These are phyloP conservation scores for Cliona cf. orientalis DNA, from an alignment of 37 sponge, comb jelly and placozoan genomes.

Conservation along the genomic window DNA sequence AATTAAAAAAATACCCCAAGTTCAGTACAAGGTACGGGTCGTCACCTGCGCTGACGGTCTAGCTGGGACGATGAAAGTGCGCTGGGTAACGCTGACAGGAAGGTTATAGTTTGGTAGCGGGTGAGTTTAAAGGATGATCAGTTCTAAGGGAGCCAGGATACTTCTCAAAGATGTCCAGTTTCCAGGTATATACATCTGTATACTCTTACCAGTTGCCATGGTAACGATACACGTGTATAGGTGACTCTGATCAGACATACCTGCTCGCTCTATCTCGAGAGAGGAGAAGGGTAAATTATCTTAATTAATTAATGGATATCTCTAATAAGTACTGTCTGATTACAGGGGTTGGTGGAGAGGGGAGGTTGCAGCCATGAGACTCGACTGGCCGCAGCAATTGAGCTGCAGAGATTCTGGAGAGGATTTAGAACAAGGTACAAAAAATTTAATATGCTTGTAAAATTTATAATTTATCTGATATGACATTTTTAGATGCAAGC, in stretches of 20 bases:
- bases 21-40: too few species aligned
- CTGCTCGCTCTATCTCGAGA: conserved; percentile 29
- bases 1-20: too few species aligned
- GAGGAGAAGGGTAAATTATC: conserved; percentile 45
- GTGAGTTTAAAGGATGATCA: conserved; percentile 37
- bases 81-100: too few species aligned
- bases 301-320: background rate
- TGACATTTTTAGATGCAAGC: conserved; percentile 20
- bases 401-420: conserved; percentile 83
- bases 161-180: conserved; percentile 34
- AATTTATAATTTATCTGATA: background rate
- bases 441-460: background rate
- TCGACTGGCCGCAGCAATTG: conserved; percentile 68
- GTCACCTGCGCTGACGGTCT: too few species aligned
- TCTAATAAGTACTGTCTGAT: background rate
- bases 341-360: background rate
- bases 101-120: too few species aligned
- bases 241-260: conserved; percentile 39
- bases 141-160: conserved; percentile 9
- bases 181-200: conserved; percentile 44
- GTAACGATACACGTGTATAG: conserved; percentile 10
- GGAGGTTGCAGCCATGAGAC: background rate
- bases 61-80: too few species aligned
- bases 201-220: too few species aligned
- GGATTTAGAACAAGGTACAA: conserved; percentile 69